Base-by-base conservation (phyloP, 2,797 vertebrate genomes). In the Aldrovandia affinis region DNA sequence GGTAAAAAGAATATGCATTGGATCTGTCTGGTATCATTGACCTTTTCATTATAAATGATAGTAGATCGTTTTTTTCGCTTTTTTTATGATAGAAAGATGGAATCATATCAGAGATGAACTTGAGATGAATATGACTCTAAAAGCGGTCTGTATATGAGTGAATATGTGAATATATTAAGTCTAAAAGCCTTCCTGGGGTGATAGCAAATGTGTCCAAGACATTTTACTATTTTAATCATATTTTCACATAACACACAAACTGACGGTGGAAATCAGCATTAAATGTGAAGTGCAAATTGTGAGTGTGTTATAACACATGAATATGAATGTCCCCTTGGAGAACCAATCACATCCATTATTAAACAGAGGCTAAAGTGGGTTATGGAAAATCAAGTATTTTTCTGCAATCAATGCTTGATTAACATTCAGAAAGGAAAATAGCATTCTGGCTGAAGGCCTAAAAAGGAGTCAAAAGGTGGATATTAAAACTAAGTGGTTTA, bases 331-430 rank as follows among this genome's bases (percentile, higher is more conserved):
- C 63, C 83, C 59, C 42, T 59, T 80, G 77, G 52, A 78, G 54
- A 81, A 78, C 84, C 86, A 84, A 88, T 89, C 85, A 86, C 61
- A 68, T 80, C 87, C 70, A 82, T 83, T 81, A 85, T 83, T 59
- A 83, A 86, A 85, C 84, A 86, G 83, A 68, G 78, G 80, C 75
- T 42, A 88, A 87, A 88, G 86, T 83, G 84, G 81, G 86, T 52
- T 81, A 87, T 84, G 78, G 82, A 87, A 87, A 88, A 86, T 77
- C 20, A 87, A 88, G 75, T 78, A 75, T 87, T 82, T 84, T 54
- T 81, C 28, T 81, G 85, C 86, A 86, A 88, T 90, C 86, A 85
- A 47, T 87, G 47, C 12, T 77, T 89, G 85, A 88, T 89, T 88
- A 87, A 78, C 81, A 79, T 52, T 1, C 77, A 75, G 70, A 75